Evolutionary conservation across 2,888 invertebrate genomes (phyloP).

Genomic region (Notodonta ziczac): DNA sequence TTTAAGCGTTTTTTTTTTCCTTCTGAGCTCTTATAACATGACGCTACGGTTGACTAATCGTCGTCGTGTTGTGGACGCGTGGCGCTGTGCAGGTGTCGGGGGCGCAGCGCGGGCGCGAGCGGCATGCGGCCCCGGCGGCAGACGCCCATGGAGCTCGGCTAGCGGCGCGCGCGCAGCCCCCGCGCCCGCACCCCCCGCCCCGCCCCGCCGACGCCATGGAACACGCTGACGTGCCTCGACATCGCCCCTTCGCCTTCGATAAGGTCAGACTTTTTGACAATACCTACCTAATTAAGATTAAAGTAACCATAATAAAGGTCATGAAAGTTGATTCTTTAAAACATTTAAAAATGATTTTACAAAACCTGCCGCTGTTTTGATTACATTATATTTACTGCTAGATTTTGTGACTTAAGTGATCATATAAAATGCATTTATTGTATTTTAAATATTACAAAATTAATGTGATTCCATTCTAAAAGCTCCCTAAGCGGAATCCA

Average conservation of each 20-base stretch:
- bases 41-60: slow-evolving; percentile 7
- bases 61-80: slow-evolving; percentile 16
- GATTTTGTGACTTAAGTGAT: too few species aligned
- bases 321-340: too few species aligned
- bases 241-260: slow-evolving; percentile 90
- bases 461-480: too few species aligned
- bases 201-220: slow-evolving; percentile 87
- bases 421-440: too few species aligned
- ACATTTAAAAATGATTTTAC: too few species aligned
- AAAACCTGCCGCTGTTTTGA: too few species aligned
- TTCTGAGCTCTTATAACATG: neutral
- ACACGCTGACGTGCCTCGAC: slow-evolving; percentile 80
- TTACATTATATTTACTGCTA: too few species aligned
- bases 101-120: slow-evolving; percentile 91
- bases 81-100: slow-evolving; percentile 87
- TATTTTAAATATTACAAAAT: too few species aligned
- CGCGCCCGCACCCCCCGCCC: slow-evolving; percentile 88
- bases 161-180: slow-evolving; percentile 84
- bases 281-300: neutral
- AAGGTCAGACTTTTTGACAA: slow-evolving; percentile 80
- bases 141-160: slow-evolving; percentile 94
- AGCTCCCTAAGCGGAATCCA: too few species aligned
- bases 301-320: too few species aligned
- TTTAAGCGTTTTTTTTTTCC: neutral
- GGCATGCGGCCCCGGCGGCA: slow-evolving; percentile 93